Base-by-base conservation (phyloP, 2,888 invertebrate genomes). In the Neoitamus cyanurus region DNA sequence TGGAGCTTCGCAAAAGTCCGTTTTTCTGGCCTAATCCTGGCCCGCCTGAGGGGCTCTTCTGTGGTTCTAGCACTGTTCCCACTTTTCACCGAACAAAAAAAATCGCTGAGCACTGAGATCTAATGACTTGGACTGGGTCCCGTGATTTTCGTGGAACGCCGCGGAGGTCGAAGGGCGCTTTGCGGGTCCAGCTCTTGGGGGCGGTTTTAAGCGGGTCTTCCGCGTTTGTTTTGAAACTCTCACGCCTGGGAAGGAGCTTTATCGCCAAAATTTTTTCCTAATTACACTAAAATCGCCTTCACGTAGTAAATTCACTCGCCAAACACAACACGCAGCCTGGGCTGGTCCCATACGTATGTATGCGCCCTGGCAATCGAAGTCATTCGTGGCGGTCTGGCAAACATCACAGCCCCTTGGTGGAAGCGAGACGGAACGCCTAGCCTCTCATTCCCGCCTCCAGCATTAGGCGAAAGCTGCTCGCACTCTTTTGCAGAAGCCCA, bases 311-410 rank as follows among this genome's bases (percentile, higher is more conserved):
- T 82, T 84, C 83, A 48, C 84, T 82, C 36, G 73, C 68, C 72
- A 84, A 84, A 86, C 83, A 86, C 84, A 83, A 85, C 85, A 85
- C 86, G 86, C 84, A 84, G 85, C 84, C 85, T 86, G 86, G 86
- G 86, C 86, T 84, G 86, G 86, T 86, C 86, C 84, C 70, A 83
- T 83, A 83, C 85, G 84, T 85, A 85, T 86, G 86, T 86, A 83
- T 85, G 85, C 58, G 85, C 72, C 73, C 31, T 36, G 75, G 75
- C 73, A 83, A 75, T 75, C 73, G 42, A 70, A 83, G 46, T 42
- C 73, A 83, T 83, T 73, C 68, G 75, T 72, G 83, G 83, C 84
- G 78, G 84, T 80, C 85, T 84, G 77, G 75, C 36, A 75, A 84
- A 85, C 37, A 84, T 72, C 83, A 86, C 86, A 84, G 84, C 85